phyloP scores from a whole-genome alignment of 1,140 invertebrate genomes.

The Idris sp. region DNA sequence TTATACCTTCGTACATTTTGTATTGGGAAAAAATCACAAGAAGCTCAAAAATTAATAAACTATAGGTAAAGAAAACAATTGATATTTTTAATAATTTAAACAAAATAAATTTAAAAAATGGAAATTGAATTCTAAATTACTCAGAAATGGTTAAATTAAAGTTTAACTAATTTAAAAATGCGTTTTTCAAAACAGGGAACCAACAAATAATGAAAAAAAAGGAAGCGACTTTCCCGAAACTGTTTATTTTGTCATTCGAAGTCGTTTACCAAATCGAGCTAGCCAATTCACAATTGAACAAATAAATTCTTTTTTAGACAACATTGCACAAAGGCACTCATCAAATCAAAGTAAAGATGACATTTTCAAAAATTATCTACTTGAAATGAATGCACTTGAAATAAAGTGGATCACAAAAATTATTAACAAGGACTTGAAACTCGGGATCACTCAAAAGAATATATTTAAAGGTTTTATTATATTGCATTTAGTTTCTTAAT shows the following conservation, averaged over 20 bases:
- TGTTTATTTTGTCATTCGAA: conserved; percentile 84
- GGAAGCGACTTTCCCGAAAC: conserved; percentile 86
- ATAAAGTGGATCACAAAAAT: conserved; percentile 94
- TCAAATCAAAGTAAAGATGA: conserved; percentile 75
- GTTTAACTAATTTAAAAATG: too few species aligned
- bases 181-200: conserved; percentile 65
- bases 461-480: conserved; percentile 81
- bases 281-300: conserved; percentile 81
- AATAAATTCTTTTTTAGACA: conserved; percentile 85
- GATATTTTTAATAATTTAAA: too few species aligned
- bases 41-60: conserved; percentile 83
- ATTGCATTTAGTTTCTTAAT: conserved; percentile 23
- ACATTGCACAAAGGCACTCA: conserved; percentile 81
- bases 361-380: conserved; percentile 68
- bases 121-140: too few species aligned
- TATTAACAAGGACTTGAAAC: conserved; percentile 88
- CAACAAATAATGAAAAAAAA: conserved; percentile 65
- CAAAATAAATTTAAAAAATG: too few species aligned
- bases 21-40: conserved; percentile 81
- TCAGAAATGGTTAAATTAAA: too few species aligned
- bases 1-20: conserved; percentile 84
- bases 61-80: conserved; percentile 77
- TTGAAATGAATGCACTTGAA: conserved; percentile 80
- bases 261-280: conserved; percentile 78
- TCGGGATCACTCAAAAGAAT: conserved; percentile 84